These are phyloP conservation scores for Sarcophaga carnaria DNA, from an alignment of 2,888 invertebrate species.

Conservation along the genomic window DNA sequence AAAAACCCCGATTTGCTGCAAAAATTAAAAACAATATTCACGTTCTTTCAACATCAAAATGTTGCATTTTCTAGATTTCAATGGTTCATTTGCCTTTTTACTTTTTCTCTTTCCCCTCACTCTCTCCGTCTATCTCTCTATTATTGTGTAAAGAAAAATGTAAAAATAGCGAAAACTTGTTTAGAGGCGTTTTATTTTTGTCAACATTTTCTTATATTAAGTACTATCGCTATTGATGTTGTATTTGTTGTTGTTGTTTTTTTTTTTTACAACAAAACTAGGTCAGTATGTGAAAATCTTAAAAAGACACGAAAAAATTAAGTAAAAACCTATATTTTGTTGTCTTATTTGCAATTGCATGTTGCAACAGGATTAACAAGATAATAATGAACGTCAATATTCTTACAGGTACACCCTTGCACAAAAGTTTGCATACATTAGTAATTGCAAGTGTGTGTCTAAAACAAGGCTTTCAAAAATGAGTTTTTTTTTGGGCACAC, in stretches of 20 bases:
- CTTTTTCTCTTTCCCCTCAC: no score
- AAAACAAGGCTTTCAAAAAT: no score
- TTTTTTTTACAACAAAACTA: not conserved
- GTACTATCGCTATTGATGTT: not conserved
- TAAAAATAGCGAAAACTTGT: conserved; percentile 35
- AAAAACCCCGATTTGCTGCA: not conserved
- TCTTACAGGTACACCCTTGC: not conserved
- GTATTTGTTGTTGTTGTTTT: not conserved
- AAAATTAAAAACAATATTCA: not conserved
- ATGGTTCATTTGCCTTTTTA: not conserved
- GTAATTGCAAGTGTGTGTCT: no score
- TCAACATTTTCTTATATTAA: not conserved
- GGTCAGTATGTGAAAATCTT: not conserved
- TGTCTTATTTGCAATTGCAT: not conserved
- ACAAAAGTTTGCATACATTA: not conserved
- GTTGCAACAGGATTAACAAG: not conserved
- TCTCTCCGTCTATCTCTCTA: no score
- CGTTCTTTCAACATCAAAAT: conserved; percentile 53
- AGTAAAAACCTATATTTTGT: not conserved
- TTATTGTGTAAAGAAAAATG: not conserved
- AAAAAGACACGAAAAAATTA: not conserved
- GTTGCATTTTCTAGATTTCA: not conserved
- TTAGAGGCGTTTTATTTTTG: conserved; percentile 31
- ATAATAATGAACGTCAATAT: not conserved
- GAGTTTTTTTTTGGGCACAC: no score